Evolutionary conservation across 2,888 invertebrate species (phyloP).

Genomic region (Eristalinus aeneus): DNA sequence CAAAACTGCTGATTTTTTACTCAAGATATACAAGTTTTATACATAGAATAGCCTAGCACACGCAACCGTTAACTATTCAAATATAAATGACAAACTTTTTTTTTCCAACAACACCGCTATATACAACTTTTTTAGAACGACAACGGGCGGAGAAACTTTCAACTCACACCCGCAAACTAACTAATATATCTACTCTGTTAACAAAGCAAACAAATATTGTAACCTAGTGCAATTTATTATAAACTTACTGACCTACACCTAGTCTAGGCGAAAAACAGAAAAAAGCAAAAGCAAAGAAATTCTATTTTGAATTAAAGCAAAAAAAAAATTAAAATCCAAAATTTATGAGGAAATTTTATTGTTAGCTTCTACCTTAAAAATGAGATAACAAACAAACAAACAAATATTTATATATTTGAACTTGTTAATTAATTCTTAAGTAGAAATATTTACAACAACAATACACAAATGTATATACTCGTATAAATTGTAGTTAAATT

Average conservation of each 20-base stretch:
- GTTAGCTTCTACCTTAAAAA: constrained; percentile 33
- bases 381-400: constrained; percentile 22
- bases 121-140: not conserved
- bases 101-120: constrained; percentile 2
- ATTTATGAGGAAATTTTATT: constrained; percentile 13
- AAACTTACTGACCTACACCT: constrained; percentile 30
- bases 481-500: constrained; percentile 21
- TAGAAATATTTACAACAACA: constrained; percentile 59
- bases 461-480: constrained; percentile 17
- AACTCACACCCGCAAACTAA: constrained; percentile 8
- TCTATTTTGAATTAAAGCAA: constrained; percentile 28
- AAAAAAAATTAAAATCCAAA: not conserved
- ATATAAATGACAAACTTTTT: not conserved
- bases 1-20: constrained; percentile 57
- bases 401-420: constrained; percentile 44
- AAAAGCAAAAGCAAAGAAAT: not conserved
- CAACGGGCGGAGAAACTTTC: not conserved
- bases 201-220: constrained; percentile 45
- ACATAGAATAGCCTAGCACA: not conserved
- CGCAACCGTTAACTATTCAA: not conserved
- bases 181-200: constrained; percentile 32
- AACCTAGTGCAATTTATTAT: constrained; percentile 51
- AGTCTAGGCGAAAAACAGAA: constrained; percentile 8
- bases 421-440: constrained; percentile 69
- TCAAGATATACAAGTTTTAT: constrained; percentile 41